phyloP scores from a whole-genome alignment of 2,888 invertebrate genomes.

The Calephelis perditalis region DNA sequence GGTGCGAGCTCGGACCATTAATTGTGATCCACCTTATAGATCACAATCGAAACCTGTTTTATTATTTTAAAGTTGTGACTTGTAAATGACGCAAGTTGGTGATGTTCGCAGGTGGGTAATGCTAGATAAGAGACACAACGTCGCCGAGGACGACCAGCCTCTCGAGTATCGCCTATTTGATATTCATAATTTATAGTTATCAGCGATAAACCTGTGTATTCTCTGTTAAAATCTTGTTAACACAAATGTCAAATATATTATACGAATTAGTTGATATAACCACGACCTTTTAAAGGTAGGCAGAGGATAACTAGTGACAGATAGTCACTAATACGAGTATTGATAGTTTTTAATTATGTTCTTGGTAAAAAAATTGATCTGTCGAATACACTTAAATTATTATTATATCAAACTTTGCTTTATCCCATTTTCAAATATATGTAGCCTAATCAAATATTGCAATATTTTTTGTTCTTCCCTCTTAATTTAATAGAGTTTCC shows the following conservation, averaged over 20 bases:
- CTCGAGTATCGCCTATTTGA: conserved; percentile 23
- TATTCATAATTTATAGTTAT: conserved; percentile 21
- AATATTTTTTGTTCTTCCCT: too few species aligned
- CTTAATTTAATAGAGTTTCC: too few species aligned
- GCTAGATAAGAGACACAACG: conserved; percentile 41
- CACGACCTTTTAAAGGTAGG: too few species aligned
- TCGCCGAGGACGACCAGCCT: conserved; percentile 35
- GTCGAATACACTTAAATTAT: too few species aligned
- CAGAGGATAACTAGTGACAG: too few species aligned
- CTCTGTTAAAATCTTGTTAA: conserved; percentile 6
- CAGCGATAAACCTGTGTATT: neutral
- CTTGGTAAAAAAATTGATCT: too few species aligned
- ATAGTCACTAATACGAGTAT: too few species aligned
- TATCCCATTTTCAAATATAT: too few species aligned
- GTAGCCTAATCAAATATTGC: too few species aligned
- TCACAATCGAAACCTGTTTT: conserved; percentile 75
- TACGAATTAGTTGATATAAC: too few species aligned
- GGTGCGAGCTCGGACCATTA: conserved; percentile 64
- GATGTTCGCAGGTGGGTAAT: conserved; percentile 64
- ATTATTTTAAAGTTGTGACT: conserved; percentile 70
- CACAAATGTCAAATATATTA: conserved; percentile 1
- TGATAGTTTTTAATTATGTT: too few species aligned
- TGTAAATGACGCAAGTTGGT: conserved; percentile 74
- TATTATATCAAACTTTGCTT: too few species aligned
- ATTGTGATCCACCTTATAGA: conserved; percentile 69